These are phyloP conservation scores for Agrenia bidenticulata DNA, from an alignment of 2,888 invertebrate species.

Conservation along the genomic window DNA sequence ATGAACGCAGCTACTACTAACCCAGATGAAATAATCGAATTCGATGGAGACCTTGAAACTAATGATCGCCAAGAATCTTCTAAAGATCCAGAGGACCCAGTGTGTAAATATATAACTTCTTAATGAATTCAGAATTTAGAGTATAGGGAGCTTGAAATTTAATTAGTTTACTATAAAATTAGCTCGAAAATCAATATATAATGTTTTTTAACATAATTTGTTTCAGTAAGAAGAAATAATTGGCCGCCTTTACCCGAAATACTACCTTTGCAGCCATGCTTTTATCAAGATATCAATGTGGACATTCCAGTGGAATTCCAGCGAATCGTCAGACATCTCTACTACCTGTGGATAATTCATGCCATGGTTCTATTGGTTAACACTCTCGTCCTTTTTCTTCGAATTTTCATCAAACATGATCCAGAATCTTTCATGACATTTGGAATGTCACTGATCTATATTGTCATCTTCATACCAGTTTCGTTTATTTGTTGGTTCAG, in stretches of 20 bases:
- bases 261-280: conserved; percentile 94
- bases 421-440: conserved; percentile 68
- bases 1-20: too few species aligned
- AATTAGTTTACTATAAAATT: too few species aligned
- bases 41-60: neutral
- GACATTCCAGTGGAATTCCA: conserved; percentile 98
- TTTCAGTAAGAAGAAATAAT: conserved; percentile 77
- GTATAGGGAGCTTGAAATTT: too few species aligned
- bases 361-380: conserved; percentile 81
- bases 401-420: conserved; percentile 64
- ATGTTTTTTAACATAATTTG: too few species aligned
- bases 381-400: conserved; percentile 78
- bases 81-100: neutral
- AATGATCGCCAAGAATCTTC: neutral
- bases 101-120: too few species aligned
- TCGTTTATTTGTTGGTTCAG: conserved; percentile 99
- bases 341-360: conserved; percentile 96
- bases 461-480: conserved; percentile 88
- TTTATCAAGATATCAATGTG: conserved; percentile 98
- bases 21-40: too few species aligned
- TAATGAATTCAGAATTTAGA: too few species aligned
- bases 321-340: conserved; percentile 88
- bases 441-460: conserved; percentile 84
- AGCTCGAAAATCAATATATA: too few species aligned
- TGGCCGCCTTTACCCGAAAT: conserved; percentile 96